Percentiles rank a stretch among this genome's conserved stretches.
Evolutionary conservation across 2,888 invertebrate genomes (phyloP).

Genomic region (Drosophila robusta): DNA sequence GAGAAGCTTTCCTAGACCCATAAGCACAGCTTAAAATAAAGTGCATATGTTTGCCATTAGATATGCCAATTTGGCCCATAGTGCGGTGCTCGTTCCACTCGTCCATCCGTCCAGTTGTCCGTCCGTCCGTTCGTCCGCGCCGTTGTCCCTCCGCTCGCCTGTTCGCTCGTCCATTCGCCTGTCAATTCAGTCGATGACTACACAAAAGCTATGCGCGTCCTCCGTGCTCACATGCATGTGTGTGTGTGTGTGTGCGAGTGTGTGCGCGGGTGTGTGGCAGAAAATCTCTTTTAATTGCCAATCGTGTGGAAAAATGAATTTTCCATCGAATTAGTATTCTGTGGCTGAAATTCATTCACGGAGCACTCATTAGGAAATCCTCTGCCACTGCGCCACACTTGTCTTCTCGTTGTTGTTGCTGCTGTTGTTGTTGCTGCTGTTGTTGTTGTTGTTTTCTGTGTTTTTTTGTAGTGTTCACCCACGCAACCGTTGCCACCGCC

Average conservation of each 20-base stretch:
- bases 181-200: constrained; percentile 78
- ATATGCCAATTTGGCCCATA: background rate
- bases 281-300: constrained; percentile 84
- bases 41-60: background rate
- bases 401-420: constrained; percentile 25
- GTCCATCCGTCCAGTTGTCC: constrained; percentile 22
- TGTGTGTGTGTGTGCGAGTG: constrained; percentile 27
- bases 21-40: background rate
- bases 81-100: constrained; percentile 25
- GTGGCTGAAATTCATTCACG: constrained; percentile 84
- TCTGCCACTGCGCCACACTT: constrained; percentile 55
- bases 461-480: constrained; percentile 37
- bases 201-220: constrained; percentile 67
- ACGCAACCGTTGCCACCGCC: constrained; percentile 35
- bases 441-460: constrained; percentile 18
- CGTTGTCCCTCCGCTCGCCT: constrained; percentile 11
- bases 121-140: constrained; percentile 21
- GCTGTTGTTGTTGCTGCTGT: constrained; percentile 11
- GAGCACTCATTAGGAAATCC: constrained; percentile 83
- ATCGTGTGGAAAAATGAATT: constrained; percentile 85
- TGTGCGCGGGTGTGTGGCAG: constrained; percentile 53
- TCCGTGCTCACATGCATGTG: constrained; percentile 38
- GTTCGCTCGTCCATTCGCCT: constrained; percentile 51
- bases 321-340: constrained; percentile 85
- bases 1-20: no score